A percentile compares a stretch with the other conserved stretches of the same genome.
Evolutionary conservation across 2,797 vertebrate genomes (phyloP).

Genomic region (Acipenser transmontanus): DNA sequence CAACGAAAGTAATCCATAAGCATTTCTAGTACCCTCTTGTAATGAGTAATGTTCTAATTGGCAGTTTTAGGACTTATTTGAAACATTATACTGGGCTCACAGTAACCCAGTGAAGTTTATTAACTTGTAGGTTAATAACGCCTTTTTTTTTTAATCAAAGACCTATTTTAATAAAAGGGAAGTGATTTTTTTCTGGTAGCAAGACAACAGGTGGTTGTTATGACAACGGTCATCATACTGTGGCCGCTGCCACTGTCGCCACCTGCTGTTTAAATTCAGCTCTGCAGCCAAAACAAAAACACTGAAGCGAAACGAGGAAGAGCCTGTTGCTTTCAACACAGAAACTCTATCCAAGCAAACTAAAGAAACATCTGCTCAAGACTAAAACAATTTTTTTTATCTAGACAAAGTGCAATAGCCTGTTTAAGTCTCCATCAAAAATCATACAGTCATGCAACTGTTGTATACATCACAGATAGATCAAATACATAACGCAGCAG

Average conservation of each 20-base stretch:
- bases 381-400: not conserved
- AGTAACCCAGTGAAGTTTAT: not conserved
- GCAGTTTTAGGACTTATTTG: not conserved
- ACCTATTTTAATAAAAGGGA: conserved; percentile 6
- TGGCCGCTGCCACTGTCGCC: conserved; percentile 15
- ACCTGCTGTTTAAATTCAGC: conserved; percentile 24
- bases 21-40: not conserved
- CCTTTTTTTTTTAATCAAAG: not conserved
- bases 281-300: not conserved
- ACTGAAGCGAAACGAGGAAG: not conserved
- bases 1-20: no score
- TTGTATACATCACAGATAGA: no score
- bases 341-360: not conserved
- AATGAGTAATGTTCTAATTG: not conserved
- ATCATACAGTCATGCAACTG: no score
- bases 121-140: not conserved
- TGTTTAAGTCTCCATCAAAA: no score
- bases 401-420: not conserved
- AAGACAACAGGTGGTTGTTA: conserved; percentile 23
- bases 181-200: conserved; percentile 5
- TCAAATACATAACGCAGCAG: no score
- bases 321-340: no score
- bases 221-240: conserved; percentile 22
- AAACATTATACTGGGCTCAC: not conserved
- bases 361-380: not conserved